Evolutionary conservation across 23 tunicate species (phyloP).

Genomic region (Phallusia fumigata): DNA sequence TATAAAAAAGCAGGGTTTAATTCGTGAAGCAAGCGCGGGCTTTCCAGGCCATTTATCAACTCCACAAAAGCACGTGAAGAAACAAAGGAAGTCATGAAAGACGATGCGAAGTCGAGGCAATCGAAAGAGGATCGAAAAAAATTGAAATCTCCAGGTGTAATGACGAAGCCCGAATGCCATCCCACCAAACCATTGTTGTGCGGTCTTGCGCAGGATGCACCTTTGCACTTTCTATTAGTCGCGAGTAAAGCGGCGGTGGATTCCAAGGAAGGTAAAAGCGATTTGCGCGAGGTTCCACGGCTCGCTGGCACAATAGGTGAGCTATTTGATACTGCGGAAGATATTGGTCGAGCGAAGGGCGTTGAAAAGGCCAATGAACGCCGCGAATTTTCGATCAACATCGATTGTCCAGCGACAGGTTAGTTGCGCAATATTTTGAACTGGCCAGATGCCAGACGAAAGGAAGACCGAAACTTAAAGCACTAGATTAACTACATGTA

Average conservation of each 20-base stretch:
- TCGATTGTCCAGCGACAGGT: too few relatives aligned
- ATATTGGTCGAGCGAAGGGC: background rate
- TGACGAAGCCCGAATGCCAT: background rate
- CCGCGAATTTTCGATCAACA: too few relatives aligned
- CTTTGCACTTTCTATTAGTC: slow-evolving; percentile 4
- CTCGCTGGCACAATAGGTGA: background rate
- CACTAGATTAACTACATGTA: too few relatives aligned
- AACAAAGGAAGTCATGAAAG: background rate
- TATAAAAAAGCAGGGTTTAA: too few relatives aligned
- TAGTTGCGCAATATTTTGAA: too few relatives aligned
- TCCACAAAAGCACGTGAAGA: background rate
- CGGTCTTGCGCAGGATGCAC: background rate
- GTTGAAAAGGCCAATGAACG: too few relatives aligned
- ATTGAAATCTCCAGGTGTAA: background rate
- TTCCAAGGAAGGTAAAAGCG: slow-evolving; percentile 5
- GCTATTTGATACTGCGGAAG: background rate
- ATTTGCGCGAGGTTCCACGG: background rate
- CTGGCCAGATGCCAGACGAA: too few relatives aligned
- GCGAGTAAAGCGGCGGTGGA: background rate
- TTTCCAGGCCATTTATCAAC: background rate
- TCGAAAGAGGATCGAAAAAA: background rate
- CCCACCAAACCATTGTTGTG: background rate
- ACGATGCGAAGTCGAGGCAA: background rate
- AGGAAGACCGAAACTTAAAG: too few relatives aligned
- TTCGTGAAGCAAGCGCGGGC: too few relatives aligned